A percentile compares a stretch with the other conserved stretches of the same genome.
Evolutionary conservation across 2,888 invertebrate genomes (phyloP).

Genomic region (Latrodectus elegans): DNA sequence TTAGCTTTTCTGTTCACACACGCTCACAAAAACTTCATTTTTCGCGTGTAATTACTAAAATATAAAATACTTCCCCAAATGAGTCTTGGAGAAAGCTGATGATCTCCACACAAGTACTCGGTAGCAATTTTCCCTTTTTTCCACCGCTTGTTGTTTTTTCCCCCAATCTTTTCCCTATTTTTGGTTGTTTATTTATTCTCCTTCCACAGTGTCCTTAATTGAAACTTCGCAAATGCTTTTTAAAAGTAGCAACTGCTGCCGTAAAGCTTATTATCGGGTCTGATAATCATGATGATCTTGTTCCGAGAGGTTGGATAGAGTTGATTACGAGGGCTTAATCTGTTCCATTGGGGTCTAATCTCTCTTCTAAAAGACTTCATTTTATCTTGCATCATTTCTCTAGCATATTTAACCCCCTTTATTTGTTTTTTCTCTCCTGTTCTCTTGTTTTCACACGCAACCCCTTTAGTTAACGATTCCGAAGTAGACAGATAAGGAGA

Average conservation of each 20-base stretch:
- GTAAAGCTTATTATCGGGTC: slow-evolving; percentile 37
- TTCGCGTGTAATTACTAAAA: slow-evolving; percentile 57
- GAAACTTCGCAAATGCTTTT: slow-evolving; percentile 62
- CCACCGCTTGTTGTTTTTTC: slow-evolving; percentile 21
- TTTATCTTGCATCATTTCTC: slow-evolving; percentile 24
- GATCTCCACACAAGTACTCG: slow-evolving; percentile 37
- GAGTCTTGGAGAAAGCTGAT: slow-evolving; percentile 47
- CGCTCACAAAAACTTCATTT: slow-evolving; percentile 32
- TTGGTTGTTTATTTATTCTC: slow-evolving; percentile 58
- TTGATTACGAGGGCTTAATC: slow-evolving; percentile 66
- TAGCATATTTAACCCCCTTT: not conserved
- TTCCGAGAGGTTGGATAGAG: slow-evolving; percentile 33
- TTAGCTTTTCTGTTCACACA: not conserved
- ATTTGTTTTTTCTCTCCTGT: not conserved
- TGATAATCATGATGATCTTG: slow-evolving; percentile 64
- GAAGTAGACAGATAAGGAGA: slow-evolving; percentile 12
- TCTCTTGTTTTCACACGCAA: slow-evolving; percentile 6
- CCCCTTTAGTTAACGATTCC: not conserved
- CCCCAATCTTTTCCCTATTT: not conserved
- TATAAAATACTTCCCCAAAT: slow-evolving; percentile 45
- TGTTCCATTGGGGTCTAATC: slow-evolving; percentile 49
- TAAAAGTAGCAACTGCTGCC: slow-evolving; percentile 41
- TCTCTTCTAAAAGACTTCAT: slow-evolving; percentile 29
- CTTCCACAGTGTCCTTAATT: slow-evolving; percentile 53
- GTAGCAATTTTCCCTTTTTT: slow-evolving; percentile 33